Conservation (phyloP, 2,888 invertebrate genomes). For the Eilema caniola region DNA sequence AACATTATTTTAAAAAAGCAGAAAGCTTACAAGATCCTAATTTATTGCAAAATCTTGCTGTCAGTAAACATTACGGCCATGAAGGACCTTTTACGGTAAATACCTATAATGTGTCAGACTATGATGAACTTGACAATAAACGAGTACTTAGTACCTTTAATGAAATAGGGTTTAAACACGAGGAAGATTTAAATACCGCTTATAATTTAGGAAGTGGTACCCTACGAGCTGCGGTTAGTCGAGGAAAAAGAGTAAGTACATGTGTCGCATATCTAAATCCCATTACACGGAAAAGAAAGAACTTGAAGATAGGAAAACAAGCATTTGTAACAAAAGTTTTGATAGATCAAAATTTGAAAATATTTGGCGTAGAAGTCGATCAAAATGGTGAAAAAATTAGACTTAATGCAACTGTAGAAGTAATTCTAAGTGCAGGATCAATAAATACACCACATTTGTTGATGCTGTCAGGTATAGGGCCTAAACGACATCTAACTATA, state of each 20-base stretch:
- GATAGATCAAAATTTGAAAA: conserved; percentile 16
- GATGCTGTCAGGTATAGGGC: conserved; percentile 48
- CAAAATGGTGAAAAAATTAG: conserved; percentile 14
- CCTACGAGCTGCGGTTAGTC: conserved; percentile 12
- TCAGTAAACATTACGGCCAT: conserved; percentile 62
- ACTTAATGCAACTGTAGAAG: conserved; percentile 33
- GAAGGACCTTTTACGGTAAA: conserved; percentile 40
- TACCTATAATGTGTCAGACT: conserved; percentile 30
- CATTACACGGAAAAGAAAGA: conserved; percentile 23
- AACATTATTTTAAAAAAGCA: conserved; percentile 39
- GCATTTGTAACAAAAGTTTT: conserved; percentile 34
- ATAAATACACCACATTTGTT: conserved; percentile 37
- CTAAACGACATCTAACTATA: conserved; percentile 29
- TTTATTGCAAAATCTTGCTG: conserved; percentile 18
- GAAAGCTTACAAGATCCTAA: conserved; percentile 38
- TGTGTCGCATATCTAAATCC: conserved; percentile 34
- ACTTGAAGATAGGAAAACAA: conserved; percentile 37
- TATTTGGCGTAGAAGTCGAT: conserved; percentile 32
- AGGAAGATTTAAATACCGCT: conserved; percentile 33
- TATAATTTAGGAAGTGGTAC: conserved; percentile 31
- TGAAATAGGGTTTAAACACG: conserved; percentile 35
- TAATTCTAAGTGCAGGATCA: conserved; percentile 41
- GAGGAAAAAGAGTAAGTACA: conserved; percentile 34
- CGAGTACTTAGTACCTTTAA: conserved; percentile 26
- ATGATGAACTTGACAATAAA: background rate